Base-by-base conservation (phyloP, 1,140 invertebrate genomes). In the Brevipalpus yothersi region DNA sequence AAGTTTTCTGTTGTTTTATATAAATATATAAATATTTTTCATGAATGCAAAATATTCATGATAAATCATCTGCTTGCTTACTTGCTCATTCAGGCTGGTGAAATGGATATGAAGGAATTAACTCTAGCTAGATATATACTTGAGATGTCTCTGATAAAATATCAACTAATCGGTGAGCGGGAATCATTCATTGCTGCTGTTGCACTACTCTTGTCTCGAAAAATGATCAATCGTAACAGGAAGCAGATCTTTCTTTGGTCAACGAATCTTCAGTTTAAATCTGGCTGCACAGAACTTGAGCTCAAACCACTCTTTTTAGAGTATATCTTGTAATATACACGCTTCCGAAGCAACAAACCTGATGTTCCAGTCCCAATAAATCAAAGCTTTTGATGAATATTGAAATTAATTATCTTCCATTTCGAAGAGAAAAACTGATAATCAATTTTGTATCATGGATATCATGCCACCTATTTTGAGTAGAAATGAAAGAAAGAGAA, bases 81-180 rank as follows among this genome's bases (percentile, higher is more conserved):
- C n/a, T n/a, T n/a, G n/a, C 65, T 66, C 59, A 3, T 53, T 53
- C 56, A 90, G 86, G 89, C 85, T 75, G 81, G 80, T 41, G 82
- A 85, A 71, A 77, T 86, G 21, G 79, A 81, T n/a, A 91, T 96
- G 86, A 80, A 84, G 45, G 83, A 83, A 3, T 74, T 97, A 58
- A 97, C 93, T 0, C 72, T 97, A 63, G 89, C 90, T 13, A 78
- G 93, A 62, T 98, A 81, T 71, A 86, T 97, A 67, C 75, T 97
- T 63, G 94, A 98, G 73, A 79, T 81, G 66, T 87, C 86, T 1
- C 72, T 96, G 49, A 84, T 95, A 82, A 88, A 95, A 65, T 94
- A 95, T 70, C 73, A 78, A 3, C 81, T 86, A 56, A 77, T 91
- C 62, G 73, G 72, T 12, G 74, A 78, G 17, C 79, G 79, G 15